These are phyloP conservation scores for Lapara coniferarum DNA, from an alignment of 2,888 invertebrate genomes.

Conservation along the genomic window DNA sequence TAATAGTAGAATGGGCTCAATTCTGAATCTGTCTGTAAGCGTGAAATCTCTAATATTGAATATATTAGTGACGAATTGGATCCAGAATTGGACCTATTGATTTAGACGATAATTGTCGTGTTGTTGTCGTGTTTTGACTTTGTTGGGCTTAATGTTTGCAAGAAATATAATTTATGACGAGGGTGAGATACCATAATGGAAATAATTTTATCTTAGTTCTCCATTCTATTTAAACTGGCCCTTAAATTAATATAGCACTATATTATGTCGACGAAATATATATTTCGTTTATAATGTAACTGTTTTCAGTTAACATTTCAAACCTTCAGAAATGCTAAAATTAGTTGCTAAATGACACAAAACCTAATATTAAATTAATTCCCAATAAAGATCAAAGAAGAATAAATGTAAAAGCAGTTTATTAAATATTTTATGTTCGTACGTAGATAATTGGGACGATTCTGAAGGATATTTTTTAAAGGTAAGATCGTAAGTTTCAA, in stretches of 20 bases:
- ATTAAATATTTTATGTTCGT: background rate
- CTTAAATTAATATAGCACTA: too few species aligned
- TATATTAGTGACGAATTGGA: background rate
- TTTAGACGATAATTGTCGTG: background rate
- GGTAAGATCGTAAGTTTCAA: too few species aligned
- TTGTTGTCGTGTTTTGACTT: background rate
- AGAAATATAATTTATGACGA: background rate
- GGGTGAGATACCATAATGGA: too few species aligned
- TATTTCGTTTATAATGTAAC: too few species aligned
- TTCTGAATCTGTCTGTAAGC: background rate
- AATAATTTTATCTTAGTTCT: too few species aligned
- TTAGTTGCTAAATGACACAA: background rate
- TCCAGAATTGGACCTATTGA: background rate
- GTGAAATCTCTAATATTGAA: background rate
- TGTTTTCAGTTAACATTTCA: too few species aligned
- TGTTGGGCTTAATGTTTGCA: background rate
- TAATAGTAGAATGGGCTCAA: background rate
- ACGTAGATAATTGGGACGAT: background rate
- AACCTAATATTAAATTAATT: background rate
- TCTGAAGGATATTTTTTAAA: background rate
- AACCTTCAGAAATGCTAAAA: too few species aligned
- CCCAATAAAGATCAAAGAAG: background rate
- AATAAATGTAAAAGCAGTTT: background rate
- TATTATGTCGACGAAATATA: too few species aligned
- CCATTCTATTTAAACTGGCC: too few species aligned